These are phyloP conservation scores for Semnornis frantzii DNA, from an alignment of 2,113 vertebrate species.

Conservation along the genomic window DNA sequence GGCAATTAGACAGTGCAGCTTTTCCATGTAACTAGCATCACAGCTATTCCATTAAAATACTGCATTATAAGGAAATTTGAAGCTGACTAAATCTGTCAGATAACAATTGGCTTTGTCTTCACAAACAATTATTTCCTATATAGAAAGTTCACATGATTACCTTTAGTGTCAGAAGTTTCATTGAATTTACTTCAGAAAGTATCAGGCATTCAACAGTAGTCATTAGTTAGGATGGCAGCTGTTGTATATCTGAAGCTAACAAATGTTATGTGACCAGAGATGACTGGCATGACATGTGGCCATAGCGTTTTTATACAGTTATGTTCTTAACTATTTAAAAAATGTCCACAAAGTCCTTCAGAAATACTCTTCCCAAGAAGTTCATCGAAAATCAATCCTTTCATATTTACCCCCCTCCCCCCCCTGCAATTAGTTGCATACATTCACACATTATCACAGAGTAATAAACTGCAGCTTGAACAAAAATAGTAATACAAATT, in stretches of 20 bases:
- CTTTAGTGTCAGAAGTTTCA: slow-evolving; percentile 2
- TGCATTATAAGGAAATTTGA: neutral
- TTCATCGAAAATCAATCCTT: slow-evolving; percentile 46
- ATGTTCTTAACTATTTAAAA: slow-evolving; percentile 71
- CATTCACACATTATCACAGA: slow-evolving; percentile 51
- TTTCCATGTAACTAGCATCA: neutral
- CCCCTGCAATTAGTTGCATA: slow-evolving; percentile 4
- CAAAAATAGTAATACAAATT: slow-evolving; percentile 8
- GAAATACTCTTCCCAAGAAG: slow-evolving; percentile 55
- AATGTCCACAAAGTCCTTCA: slow-evolving; percentile 65
- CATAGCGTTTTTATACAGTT: slow-evolving; percentile 60
- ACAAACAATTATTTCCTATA: neutral
- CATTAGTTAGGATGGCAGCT: slow-evolving; percentile 70
- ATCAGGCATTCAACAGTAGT: slow-evolving; percentile 33
- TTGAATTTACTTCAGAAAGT: neutral
- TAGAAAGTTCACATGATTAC: neutral
- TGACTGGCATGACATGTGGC: slow-evolving; percentile 77
- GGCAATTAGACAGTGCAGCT: neutral
- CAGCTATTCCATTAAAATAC: neutral
- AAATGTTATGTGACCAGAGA: slow-evolving; percentile 77
- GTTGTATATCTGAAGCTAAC: slow-evolving; percentile 74
- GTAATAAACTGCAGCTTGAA: slow-evolving; percentile 25
- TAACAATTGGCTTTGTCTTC: neutral
- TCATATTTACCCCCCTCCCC: neutral
- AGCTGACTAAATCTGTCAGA: neutral